These are phyloP conservation scores for Proterorhinus semilunaris DNA, from an alignment of 2,113 vertebrate species.

Conservation along the genomic window DNA sequence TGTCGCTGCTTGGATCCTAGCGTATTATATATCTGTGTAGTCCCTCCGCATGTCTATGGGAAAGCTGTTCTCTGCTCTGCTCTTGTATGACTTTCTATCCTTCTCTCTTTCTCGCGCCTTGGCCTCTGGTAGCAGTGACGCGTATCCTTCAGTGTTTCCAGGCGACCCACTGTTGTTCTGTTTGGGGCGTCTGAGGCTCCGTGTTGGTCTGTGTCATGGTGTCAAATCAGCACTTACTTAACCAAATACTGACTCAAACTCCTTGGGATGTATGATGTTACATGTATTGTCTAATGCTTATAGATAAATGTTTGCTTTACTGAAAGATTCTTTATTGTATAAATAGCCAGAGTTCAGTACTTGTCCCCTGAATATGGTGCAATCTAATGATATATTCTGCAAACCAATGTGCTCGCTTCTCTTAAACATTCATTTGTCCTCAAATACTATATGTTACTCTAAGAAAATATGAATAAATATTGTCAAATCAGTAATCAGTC, in stretches of 20 bases:
- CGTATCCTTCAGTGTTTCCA: conserved; percentile 32
- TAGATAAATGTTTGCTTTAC: conserved; percentile 24
- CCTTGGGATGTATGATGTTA: conserved; percentile 36
- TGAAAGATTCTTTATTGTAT: conserved; percentile 33
- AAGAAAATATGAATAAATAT: conserved; percentile 77
- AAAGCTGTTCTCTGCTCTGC: conserved; percentile 63
- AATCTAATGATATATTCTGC: conserved; percentile 50
- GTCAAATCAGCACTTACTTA: conserved; percentile 6
- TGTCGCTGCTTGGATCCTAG: conserved; percentile 58
- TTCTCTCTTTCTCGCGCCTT: conserved; percentile 69
- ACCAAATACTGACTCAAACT: conserved; percentile 18
- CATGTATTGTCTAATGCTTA: conserved; percentile 35
- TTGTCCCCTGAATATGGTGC: conserved; percentile 44
- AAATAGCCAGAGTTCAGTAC: conserved; percentile 30
- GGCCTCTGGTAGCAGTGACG: conserved; percentile 60
- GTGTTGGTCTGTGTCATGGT: conserved; percentile 52
- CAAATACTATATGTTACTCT: conserved; percentile 66
- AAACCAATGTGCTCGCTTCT: conserved; percentile 61
- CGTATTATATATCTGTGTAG: conserved; percentile 62
- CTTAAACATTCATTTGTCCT: conserved; percentile 64
- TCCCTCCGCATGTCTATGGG: conserved; percentile 72
- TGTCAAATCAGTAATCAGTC: conserved; percentile 41
- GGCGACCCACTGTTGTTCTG: conserved; percentile 46
- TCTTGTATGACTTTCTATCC: conserved; percentile 46
- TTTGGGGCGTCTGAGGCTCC: conserved; percentile 26